Evolutionary conservation across 1,140 invertebrate species (phyloP), one percentile per base, ranked within the genome.

Genomic region (Eriocheir sinensis): DNA sequence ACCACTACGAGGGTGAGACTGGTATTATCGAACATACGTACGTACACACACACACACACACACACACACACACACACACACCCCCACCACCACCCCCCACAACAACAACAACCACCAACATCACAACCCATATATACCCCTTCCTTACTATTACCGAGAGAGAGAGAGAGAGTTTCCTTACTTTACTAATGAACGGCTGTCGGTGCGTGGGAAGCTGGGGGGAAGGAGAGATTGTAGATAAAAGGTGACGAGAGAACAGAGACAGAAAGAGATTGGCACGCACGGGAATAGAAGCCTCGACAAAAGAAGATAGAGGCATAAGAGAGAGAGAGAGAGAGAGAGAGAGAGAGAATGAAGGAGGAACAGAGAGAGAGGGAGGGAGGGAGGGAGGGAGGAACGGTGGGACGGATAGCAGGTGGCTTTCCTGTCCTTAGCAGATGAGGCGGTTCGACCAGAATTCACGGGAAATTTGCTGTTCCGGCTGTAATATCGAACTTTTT

Each of bases 401-500:
- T 4, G n/a, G n/a, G n/a, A 53, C 34, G 27, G 88, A 53, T 53
- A 72, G 89, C 89, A 90, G 89, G 89, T 90, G 89, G 89, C 34
- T 17, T 36, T 72, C 32, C 48, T 60, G n/a, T 90, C 89, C 89
- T 72, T 72, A 90, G 89, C 48, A 90, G 89, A 90, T 90, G 89
- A 90, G 89, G 32, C 36, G 30, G 9, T 27, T 34, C n/a, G 41
- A 34, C 41, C 89, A 36, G 48, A 17, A 30, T 30, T 36, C 44
- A 34, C 0, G 30, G 17, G 89, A 48, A 36, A 90, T 90, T 90
- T 90, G 44, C 27, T n/a, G 60, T 72, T 72, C 60, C 60, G n/a
- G 27, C 60, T n/a, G 21, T 72, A 72, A 72, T 72, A 72, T 72
- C 60, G 21, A 72, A 72, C 6, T 72, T 72, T 72, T 72, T 72